Conservation (phyloP, 2,888 invertebrate genomes). For the Netelia fuscicornis region DNA sequence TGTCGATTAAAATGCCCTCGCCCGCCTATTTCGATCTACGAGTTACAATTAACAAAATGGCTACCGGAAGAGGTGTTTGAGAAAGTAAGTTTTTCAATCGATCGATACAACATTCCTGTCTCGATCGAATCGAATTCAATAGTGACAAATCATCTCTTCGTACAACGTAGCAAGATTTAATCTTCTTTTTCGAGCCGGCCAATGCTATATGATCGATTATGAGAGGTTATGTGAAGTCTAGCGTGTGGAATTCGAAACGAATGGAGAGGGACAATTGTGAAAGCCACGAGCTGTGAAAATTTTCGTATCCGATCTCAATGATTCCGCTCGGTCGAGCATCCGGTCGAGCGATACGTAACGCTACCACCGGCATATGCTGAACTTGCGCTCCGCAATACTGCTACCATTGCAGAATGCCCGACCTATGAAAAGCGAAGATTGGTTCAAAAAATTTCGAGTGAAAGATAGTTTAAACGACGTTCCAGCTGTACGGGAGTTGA, state of each 20-base stretch:
- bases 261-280: constrained; percentile 50
- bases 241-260: constrained; percentile 40
- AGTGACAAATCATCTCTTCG: background rate
- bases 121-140: background rate
- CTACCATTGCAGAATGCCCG: background rate
- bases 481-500: too few species aligned
- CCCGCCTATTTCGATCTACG: too few species aligned
- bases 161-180: too few species aligned
- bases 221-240: constrained; percentile 10
- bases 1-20: too few species aligned
- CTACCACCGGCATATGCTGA: constrained; percentile 10
- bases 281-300: constrained; percentile 65
- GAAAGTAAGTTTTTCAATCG: too few species aligned
- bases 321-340: constrained; percentile 64
- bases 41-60: too few species aligned
- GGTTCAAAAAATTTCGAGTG: constrained; percentile 14
- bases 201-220: constrained; percentile 50
- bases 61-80: too few species aligned
- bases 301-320: constrained; percentile 63
- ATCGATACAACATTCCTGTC: background rate
- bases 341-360: constrained; percentile 51
- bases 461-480: constrained; percentile 6
- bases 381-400: constrained; percentile 18
- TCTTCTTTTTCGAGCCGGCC: background rate
- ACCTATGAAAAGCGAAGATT: background rate